phyloP scores from a whole-genome alignment of 1,140 invertebrate genomes.

The Himalopsyche phryganea region DNA sequence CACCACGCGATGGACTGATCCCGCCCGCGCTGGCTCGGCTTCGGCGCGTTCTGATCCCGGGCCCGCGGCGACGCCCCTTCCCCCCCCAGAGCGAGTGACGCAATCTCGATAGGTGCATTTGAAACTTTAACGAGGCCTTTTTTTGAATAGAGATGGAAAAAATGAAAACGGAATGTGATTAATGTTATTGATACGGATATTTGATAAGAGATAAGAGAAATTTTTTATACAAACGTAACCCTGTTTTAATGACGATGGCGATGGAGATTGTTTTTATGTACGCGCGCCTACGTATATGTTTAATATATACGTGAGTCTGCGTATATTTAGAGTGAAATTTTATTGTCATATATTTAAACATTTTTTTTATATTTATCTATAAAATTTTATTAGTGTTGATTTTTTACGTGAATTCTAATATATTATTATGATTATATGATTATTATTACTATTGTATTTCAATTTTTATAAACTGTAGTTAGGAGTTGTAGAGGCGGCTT shows the following conservation, averaged over 20 bases:
- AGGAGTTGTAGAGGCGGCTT: slow-evolving; percentile 31
- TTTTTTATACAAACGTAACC: slow-evolving; percentile 58
- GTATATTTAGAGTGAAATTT: slow-evolving; percentile 52
- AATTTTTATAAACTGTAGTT: slow-evolving; percentile 28
- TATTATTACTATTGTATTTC: slow-evolving; percentile 39
- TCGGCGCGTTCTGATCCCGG: slow-evolving; percentile 7
- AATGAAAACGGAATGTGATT: slow-evolving; percentile 40
- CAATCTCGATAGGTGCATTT: slow-evolving; percentile 57
- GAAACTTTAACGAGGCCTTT: slow-evolving; percentile 55
- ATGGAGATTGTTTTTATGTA: slow-evolving; percentile 54
- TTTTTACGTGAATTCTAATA: slow-evolving; percentile 54
- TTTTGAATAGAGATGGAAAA: slow-evolving; percentile 43
- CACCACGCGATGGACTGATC: slow-evolving; percentile 49
- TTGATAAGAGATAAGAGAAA: slow-evolving; percentile 52
- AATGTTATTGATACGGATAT: slow-evolving; percentile 43
- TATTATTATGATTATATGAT: slow-evolving; percentile 42
- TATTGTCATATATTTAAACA: slow-evolving; percentile 54
- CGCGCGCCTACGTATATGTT: too few relatives aligned
- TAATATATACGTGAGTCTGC: too few relatives aligned
- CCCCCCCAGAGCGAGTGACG: slow-evolving; percentile 39
- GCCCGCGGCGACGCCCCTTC: slow-evolving; percentile 4
- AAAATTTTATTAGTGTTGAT: slow-evolving; percentile 56
- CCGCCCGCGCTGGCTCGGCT: slow-evolving; percentile 4
- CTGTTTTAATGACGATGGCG: slow-evolving; percentile 37
- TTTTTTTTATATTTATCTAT: slow-evolving; percentile 52